Evolutionary conservation across 2,888 invertebrate genomes (phyloP).

Genomic region (Spodoptera exigua): DNA sequence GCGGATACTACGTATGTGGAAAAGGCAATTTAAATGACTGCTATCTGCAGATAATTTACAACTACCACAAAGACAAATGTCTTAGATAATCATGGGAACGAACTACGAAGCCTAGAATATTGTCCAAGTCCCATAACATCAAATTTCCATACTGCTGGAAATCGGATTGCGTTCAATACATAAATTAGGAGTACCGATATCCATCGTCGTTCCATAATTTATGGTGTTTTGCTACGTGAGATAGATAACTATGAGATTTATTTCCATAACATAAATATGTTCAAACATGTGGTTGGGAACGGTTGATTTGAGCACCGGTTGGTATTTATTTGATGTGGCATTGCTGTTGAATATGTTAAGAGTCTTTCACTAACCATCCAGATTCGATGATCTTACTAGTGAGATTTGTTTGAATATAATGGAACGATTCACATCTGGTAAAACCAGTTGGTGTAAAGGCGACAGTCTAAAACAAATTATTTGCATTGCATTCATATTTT

Average conservation of each 20-base stretch:
- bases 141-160: constrained; percentile 35
- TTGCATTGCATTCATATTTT: constrained; percentile 30
- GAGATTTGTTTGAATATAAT: constrained; percentile 14
- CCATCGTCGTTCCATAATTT: constrained; percentile 42
- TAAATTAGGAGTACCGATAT: constrained; percentile 47
- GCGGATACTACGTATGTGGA: constrained; percentile 23
- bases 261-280: constrained; percentile 46
- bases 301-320: constrained; percentile 36
- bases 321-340: constrained; percentile 39
- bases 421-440: constrained; percentile 3
- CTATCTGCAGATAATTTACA: constrained; percentile 39
- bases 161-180: constrained; percentile 48
- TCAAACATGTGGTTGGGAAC: constrained; percentile 27
- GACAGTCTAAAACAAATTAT: constrained; percentile 6
- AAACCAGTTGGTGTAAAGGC: constrained; percentile 10
- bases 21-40: constrained; percentile 31
- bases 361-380: constrained; percentile 33
- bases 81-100: constrained; percentile 40
- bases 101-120: constrained; percentile 19
- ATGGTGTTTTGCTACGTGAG: constrained; percentile 45
- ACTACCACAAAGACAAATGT: constrained; percentile 36
- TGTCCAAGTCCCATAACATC: constrained; percentile 38
- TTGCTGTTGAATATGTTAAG: constrained; percentile 37
- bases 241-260: constrained; percentile 47
- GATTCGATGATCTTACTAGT: constrained; percentile 19